phyloP scores from a whole-genome alignment of 1,140 invertebrate genomes.

The Drosophila nannoptera region DNA sequence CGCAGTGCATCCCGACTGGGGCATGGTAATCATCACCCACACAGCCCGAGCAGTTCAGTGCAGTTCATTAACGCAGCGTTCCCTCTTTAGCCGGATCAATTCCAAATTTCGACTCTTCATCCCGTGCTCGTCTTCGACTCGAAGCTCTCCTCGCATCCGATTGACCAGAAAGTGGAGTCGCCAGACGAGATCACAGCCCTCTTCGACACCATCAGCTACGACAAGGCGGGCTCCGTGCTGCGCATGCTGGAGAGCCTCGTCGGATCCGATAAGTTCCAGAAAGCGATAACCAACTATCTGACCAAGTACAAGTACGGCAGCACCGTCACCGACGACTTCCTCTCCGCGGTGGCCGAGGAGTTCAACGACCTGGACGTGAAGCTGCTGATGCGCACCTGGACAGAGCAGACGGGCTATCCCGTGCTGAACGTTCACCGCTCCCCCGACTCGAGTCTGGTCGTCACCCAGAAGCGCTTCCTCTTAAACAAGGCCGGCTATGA shows the following conservation, averaged over 20 bases:
- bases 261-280: constrained; percentile 86
- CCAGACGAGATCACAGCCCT: constrained; percentile 94
- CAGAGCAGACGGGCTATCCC: constrained; percentile 94
- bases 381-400: constrained; percentile 95
- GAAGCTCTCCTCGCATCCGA: constrained; percentile 91
- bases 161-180: constrained; percentile 88
- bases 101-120: constrained; percentile 86
- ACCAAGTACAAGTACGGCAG: constrained; percentile 85
- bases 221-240: constrained; percentile 93
- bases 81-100: constrained; percentile 81
- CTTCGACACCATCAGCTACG: constrained; percentile 95
- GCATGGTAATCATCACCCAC: constrained; percentile 86
- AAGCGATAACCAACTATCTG: constrained; percentile 87
- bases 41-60: constrained; percentile 28
- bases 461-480: constrained; percentile 88
- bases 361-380: constrained; percentile 80
- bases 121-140: constrained; percentile 88
- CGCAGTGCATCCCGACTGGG: constrained; percentile 88
- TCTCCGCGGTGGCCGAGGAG: constrained; percentile 82
- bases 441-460: constrained; percentile 79
- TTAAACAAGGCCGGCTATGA: constrained; percentile 82
- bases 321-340: constrained; percentile 89
- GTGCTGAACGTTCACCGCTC: constrained; percentile 83
- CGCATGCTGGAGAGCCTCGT: constrained; percentile 94
- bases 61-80: not conserved